Conservation (phyloP, 2,797 vertebrate genomes). For the Aeoliscus strigatus region DNA sequence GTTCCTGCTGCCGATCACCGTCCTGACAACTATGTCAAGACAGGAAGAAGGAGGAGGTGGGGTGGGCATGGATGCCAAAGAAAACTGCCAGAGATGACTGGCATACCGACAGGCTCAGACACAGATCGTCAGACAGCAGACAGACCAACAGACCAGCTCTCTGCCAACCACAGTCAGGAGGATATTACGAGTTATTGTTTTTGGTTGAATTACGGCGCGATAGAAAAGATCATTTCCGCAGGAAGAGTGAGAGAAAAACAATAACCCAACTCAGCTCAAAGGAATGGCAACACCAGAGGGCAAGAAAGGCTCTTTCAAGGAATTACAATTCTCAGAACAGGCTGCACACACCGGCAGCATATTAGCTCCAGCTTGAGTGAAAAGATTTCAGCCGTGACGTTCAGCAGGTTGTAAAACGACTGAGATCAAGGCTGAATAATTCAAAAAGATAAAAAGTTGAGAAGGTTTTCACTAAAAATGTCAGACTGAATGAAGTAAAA, state of each 20-base stretch:
- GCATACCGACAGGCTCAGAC: conserved; percentile 34
- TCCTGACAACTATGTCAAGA: conserved; percentile 48
- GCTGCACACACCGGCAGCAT: too few relatives aligned
- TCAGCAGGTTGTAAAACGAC: too few relatives aligned
- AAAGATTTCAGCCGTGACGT: too few relatives aligned
- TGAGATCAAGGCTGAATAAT: too few relatives aligned
- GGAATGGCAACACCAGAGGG: conserved; percentile 27
- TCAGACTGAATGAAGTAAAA: too few relatives aligned
- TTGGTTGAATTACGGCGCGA: conserved; percentile 42
- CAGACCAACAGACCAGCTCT: conserved; percentile 13
- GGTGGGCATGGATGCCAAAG: conserved; percentile 38
- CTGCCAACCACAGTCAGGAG: conserved; percentile 29
- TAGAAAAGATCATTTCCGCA: conserved; percentile 29
- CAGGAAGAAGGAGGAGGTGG: conserved; percentile 15
- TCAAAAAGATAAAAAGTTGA: too few relatives aligned
- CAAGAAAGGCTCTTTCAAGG: conserved; percentile 4
- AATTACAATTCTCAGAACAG: conserved; percentile 11
- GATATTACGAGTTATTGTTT: conserved; percentile 41
- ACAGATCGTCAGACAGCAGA: conserved; percentile 18
- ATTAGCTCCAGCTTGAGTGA: too few relatives aligned
- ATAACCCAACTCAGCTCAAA: too few relatives aligned
- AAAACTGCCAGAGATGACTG: conserved; percentile 36
- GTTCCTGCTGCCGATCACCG: conserved; percentile 30
- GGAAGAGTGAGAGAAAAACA: too few relatives aligned
- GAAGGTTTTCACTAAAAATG: too few relatives aligned